Evolutionary conservation across 2,888 invertebrate species (phyloP), one percentile per base, ranked within the genome.

Genomic region (Rhamnusium bicolor): DNA sequence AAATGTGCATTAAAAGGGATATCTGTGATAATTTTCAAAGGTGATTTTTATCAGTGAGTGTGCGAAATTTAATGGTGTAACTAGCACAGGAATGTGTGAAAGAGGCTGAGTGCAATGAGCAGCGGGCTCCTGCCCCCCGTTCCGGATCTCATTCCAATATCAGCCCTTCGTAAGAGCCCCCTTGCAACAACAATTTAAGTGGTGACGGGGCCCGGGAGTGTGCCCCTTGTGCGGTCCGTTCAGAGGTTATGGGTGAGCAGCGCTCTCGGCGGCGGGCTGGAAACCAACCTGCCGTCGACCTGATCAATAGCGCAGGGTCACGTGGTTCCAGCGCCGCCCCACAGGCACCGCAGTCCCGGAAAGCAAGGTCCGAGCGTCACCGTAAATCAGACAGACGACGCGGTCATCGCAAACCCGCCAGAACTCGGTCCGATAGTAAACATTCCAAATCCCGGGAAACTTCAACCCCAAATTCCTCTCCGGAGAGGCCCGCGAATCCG

Each of bases 401-500:
- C 83, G 85, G 85, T 79, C 85, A 83, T 82, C 83, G 84, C 82
- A 85, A 85, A 82, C 84, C 81, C 80, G 75, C 80, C 79, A 82
- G 72, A 72, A 78, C 72, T 62, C 75, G 78, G 46, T 75, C 77
- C 61, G 71, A 62, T 68, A 72, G 75, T 72, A 75, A 69, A 74
- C 72, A 73, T 69, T 74, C 68, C 61, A 71, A 72, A 69, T 66
- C 78, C 73, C 72, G 76, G 80, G 62, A 79, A 78, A 18, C 69
- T 74, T 51, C 81, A 63, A 71, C 74, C 40, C 79, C 77, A 69
- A 78, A 80, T 74, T 79, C 83, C 71, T 83, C 85, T 66, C 85
- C 84, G 53, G 87, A 87, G 73, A 84, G 87, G 82, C 88, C 91
- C 67, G 86, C 90, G 85, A 89, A 89, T 83, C 90, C 94, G 82